Conservation (phyloP, 2,113 vertebrate genomes). For the Calyptomena viridis region DNA sequence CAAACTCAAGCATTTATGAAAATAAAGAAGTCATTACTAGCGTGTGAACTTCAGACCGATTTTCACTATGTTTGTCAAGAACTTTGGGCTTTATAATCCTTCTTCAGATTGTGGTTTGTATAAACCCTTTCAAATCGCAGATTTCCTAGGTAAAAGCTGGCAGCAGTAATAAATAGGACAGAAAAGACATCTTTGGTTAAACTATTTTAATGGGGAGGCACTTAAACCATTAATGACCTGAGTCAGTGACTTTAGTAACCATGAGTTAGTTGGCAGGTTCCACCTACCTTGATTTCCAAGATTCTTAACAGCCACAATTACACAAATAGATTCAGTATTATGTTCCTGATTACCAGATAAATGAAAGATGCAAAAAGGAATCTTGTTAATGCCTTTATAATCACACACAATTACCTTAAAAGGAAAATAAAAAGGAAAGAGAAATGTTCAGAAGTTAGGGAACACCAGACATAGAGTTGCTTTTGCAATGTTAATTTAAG, state of each 20-base stretch:
- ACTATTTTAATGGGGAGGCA: background rate
- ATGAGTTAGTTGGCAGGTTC: background rate
- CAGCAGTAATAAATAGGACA: background rate
- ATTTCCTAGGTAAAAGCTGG: background rate
- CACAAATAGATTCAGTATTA: slow-evolving; percentile 21
- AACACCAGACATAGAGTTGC: background rate
- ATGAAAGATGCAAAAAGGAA: slow-evolving; percentile 43
- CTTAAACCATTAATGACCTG: slow-evolving; percentile 27
- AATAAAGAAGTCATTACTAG: background rate
- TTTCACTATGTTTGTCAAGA: background rate
- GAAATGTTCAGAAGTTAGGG: slow-evolving; percentile 1
- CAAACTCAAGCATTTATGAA: background rate
- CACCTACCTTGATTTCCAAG: background rate
- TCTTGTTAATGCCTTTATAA: slow-evolving; percentile 53
- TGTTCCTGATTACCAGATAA: slow-evolving; percentile 43
- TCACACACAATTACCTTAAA: slow-evolving; percentile 43
- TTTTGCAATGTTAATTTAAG: slow-evolving; percentile 3
- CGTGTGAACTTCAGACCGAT: background rate
- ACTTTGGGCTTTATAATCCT: background rate
- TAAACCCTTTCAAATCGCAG: background rate
- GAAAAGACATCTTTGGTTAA: slow-evolving; percentile 22
- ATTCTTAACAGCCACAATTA: slow-evolving; percentile 10
- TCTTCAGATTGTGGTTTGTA: background rate
- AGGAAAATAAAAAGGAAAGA: slow-evolving; percentile 43
- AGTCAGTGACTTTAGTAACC: slow-evolving; percentile 19